These are phyloP conservation scores for Malthinus flaveolus DNA, from an alignment of 2,888 invertebrate species.

Conservation along the genomic window DNA sequence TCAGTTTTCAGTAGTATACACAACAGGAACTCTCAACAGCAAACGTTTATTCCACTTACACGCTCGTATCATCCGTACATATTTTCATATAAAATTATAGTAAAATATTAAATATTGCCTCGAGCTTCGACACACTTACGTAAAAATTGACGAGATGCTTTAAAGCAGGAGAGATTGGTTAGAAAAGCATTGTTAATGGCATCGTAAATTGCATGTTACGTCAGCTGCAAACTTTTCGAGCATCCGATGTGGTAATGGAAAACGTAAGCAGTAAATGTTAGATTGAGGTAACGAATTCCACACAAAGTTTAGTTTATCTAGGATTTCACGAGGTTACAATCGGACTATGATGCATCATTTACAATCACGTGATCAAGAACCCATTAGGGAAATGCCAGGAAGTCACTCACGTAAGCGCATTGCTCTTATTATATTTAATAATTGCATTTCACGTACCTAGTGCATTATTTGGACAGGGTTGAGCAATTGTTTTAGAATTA, in stretches of 20 bases:
- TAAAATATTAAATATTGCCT: too few species aligned
- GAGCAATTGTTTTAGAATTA: too few species aligned
- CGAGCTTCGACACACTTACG: neutral
- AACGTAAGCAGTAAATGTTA: constrained; percentile 22
- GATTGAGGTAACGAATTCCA: constrained; percentile 23
- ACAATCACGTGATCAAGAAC: constrained; percentile 24
- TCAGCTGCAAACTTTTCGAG: constrained; percentile 10
- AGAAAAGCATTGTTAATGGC: constrained; percentile 4
- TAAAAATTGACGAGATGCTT: constrained; percentile 5
- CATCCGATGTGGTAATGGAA: constrained; percentile 7
- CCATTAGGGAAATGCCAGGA: constrained; percentile 26
- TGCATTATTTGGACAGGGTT: too few species aligned
- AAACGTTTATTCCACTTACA: too few species aligned
- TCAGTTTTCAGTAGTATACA: too few species aligned
- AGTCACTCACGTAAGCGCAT: constrained; percentile 4
- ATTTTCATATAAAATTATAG: neutral
- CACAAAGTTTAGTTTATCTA: constrained; percentile 16
- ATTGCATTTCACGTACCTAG: too few species aligned
- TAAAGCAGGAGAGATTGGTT: neutral
- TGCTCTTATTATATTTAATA: neutral
- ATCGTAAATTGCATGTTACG: constrained; percentile 15
- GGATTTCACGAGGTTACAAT: constrained; percentile 18
- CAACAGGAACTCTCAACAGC: too few species aligned
- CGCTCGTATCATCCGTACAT: too few species aligned
- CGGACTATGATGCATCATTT: constrained; percentile 25